Evolutionary conservation across 1,140 invertebrate genomes (phyloP).

Genomic region (Drepana arcuata): DNA sequence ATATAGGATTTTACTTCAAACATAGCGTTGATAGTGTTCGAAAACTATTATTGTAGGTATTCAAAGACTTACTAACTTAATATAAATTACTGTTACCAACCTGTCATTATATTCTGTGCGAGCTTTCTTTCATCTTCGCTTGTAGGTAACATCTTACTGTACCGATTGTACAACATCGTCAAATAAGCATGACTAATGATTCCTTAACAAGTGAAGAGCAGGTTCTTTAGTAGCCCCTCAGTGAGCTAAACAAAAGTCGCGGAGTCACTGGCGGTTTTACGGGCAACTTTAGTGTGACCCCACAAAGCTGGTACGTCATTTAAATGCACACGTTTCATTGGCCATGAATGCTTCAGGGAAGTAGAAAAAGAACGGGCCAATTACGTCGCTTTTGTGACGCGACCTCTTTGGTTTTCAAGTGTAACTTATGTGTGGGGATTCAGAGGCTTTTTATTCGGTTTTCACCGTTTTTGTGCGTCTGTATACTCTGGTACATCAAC

Average conservation of each 20-base stretch:
- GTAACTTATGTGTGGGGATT: conserved; percentile 56
- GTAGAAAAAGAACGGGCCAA: conserved; percentile 69
- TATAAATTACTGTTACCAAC: too few species aligned
- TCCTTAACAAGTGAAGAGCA: conserved; percentile 56
- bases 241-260: conserved; percentile 54
- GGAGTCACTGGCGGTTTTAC: conserved; percentile 48
- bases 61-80: too few species aligned
- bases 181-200: conserved; percentile 67
- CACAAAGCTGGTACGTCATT: conserved; percentile 70
- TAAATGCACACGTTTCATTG: conserved; percentile 72
- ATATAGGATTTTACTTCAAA: too few species aligned
- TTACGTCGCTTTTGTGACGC: conserved; percentile 67
- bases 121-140: too few species aligned
- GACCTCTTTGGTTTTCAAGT: conserved; percentile 62
- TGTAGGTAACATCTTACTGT: too few species aligned
- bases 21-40: too few species aligned
- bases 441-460: conserved; percentile 42
- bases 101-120: too few species aligned
- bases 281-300: conserved; percentile 66
- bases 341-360: conserved; percentile 68
- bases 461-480: conserved; percentile 11
- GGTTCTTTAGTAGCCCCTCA: conserved; percentile 55
- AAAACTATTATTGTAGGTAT: too few species aligned
- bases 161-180: too few species aligned
- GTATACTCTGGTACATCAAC: too few species aligned